Evolutionary conservation across 2,113 vertebrate species (phyloP).

Genomic region (Chaetops frenatus): DNA sequence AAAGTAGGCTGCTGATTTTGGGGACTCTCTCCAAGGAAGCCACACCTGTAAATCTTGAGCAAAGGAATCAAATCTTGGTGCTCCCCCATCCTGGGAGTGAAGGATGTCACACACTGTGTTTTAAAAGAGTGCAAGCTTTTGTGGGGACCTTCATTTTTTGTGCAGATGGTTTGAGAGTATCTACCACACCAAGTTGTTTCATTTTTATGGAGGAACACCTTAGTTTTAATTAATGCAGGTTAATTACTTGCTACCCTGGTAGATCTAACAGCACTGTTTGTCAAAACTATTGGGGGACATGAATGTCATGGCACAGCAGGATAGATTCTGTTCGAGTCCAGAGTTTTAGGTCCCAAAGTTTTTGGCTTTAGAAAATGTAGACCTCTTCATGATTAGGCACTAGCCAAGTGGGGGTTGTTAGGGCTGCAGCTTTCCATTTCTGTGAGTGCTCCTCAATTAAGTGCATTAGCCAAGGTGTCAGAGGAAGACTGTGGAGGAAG

Average conservation of each 20-base stretch:
- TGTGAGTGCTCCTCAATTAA: neutral
- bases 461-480: neutral
- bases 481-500: neutral
- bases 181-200: neutral
- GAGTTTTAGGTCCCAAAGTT: neutral
- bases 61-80: neutral
- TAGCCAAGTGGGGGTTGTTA: neutral
- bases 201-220: neutral
- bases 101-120: neutral
- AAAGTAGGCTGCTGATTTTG: neutral
- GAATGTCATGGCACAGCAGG: neutral
- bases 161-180: neutral
- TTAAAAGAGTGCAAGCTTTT: neutral
- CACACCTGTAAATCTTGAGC: neutral
- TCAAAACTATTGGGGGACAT: neutral
- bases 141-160: neutral
- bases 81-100: neutral
- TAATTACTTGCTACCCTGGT: neutral
- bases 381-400: neutral
- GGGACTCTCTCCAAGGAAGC: neutral
- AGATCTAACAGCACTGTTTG: neutral
- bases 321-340: neutral
- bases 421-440: neutral
- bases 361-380: neutral
- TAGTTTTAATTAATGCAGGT: neutral